These are phyloP conservation scores for Psylliodes chrysocephalus DNA, from an alignment of 2,888 invertebrate genomes.

Conservation along the genomic window DNA sequence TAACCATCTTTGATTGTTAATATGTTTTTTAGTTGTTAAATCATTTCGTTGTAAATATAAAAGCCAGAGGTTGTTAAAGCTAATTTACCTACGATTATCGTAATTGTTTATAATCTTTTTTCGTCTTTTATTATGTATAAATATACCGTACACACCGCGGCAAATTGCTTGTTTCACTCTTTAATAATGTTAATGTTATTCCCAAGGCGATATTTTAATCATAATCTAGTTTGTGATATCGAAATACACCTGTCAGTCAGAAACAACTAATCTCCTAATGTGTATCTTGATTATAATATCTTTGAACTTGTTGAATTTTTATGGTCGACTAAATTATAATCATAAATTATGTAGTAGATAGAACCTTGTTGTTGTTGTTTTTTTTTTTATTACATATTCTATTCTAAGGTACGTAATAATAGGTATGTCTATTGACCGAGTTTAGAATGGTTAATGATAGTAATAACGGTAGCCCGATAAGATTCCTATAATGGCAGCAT, in stretches of 20 bases:
- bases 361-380: no score
- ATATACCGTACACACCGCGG: background rate
- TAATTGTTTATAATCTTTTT: background rate
- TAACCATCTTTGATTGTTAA: background rate
- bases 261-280: background rate
- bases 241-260: conserved; percentile 18
- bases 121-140: no score
- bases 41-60: background rate
- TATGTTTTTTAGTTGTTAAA: background rate
- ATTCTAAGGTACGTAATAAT: no score
- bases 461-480: background rate
- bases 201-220: conserved; percentile 16
- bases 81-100: background rate
- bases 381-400: background rate
- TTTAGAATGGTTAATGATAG: conserved; percentile 3
- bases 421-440: conserved; percentile 12
- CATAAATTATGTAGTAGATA: conserved; percentile 10
- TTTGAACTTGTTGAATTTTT: conserved; percentile 24
- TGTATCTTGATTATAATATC: conserved; percentile 14
- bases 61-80: background rate
- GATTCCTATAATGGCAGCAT: background rate
- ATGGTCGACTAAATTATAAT: conserved; percentile 18
- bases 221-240: conserved; percentile 14
- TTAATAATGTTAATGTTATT: conserved; percentile 17
- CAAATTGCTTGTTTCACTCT: background rate